Conservation (phyloP, 2,888 invertebrate genomes). For the Imbricaverruca yamaguchii region DNA sequence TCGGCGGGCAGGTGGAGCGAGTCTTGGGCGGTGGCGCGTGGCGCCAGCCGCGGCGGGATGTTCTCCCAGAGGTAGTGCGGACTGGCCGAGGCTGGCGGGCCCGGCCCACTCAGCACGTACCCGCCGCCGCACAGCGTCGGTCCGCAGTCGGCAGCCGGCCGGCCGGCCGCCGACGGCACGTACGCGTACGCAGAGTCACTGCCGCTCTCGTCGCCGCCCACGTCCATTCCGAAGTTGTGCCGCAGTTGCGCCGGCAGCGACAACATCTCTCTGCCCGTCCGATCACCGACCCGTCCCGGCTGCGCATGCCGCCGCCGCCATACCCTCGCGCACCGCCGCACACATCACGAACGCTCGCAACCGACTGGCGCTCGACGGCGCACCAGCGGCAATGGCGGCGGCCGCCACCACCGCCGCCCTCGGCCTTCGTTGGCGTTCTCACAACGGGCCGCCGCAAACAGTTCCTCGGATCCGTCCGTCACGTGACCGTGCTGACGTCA, state of each 20-base stretch:
- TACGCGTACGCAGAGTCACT: background rate
- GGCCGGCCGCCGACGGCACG: background rate
- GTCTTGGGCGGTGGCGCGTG: background rate
- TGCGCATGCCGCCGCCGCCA: background rate
- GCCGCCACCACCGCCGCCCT: background rate
- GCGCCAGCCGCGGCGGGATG: conserved; percentile 22
- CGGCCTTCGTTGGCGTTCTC: conserved; percentile 4
- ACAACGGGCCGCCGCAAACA: conserved; percentile 10
- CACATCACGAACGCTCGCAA: background rate
- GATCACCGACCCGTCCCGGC: background rate
- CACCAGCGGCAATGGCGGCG: background rate
- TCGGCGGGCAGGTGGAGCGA: background rate
- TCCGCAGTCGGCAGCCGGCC: background rate
- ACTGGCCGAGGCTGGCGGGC: background rate
- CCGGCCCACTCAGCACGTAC: background rate
- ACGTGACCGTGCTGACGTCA: conserved; percentile 3
- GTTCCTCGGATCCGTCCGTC: conserved; percentile 4
- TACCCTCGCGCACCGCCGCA: background rate
- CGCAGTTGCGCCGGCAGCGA: background rate
- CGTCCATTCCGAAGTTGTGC: background rate
- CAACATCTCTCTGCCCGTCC: background rate
- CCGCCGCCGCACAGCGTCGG: background rate
- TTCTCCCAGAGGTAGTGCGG: background rate
- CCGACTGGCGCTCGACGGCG: background rate
- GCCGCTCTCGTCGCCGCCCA: background rate